Evolutionary conservation across 2,797 vertebrate species (phyloP), one percentile per base, ranked within the genome.

Genomic region (Knipowitschia caucasica): DNA sequence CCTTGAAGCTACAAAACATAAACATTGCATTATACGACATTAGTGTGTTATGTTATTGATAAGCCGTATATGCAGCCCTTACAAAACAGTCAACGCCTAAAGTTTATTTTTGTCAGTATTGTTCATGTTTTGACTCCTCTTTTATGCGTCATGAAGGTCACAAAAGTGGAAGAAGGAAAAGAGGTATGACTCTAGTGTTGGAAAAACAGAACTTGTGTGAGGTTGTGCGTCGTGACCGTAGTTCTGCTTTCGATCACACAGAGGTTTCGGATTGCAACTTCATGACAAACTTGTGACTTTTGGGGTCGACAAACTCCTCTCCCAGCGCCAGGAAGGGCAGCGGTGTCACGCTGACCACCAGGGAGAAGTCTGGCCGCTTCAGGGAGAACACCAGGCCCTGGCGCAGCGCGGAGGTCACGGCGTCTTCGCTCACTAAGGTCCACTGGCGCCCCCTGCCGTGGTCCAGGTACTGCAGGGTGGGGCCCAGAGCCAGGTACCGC

Each of bases 261-360:
- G 94, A 96, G 0, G 94, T 96, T 88, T 95, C 94, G 0, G 94
- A 96, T 83, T 96, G 94, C 47, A 96, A 89, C 72, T 94, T 91
- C 92, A 96, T 94, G 56, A 95, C 90, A 44, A 96, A 96, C 78
- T 95, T 95, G 88, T 95, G 94, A 0, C 92, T 94, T 68, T 96
- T 96, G 5, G 94, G 94, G 73, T 95, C 94, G 35, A 95, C 85
- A 0, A 95, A 95, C 62, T 94, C 93, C 73, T 96, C 94, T 0
- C 89, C 90, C 51, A 96, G 78, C 27, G 87, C 89, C 73, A 96
- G 89, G 81, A 93, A 93, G 0, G 94, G 94, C 51, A 95, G 93
- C 14, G 88, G 86, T 10, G 84, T 91, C 67, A 92, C 87, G 50
- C 90, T 94, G 56, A 95, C 89, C n/a, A 96, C 92, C 18, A 96